A percentile compares a stretch with the other conserved stretches of the same genome.
These are phyloP conservation scores for Castor canadensis DNA, from an alignment of 2,113 vertebrate genomes.

Conservation along the genomic window DNA sequence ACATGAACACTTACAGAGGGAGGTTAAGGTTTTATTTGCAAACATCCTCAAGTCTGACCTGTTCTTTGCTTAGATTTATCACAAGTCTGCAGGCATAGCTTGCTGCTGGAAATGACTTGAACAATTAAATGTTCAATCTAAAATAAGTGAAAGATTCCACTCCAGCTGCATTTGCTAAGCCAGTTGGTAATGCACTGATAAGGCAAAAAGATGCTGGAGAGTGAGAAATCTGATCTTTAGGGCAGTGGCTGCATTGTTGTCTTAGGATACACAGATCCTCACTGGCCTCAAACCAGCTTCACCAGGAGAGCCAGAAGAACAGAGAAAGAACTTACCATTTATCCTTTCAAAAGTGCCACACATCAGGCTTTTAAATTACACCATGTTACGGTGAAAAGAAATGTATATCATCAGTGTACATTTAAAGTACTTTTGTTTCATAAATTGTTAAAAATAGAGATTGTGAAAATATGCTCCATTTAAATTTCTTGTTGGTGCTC, in stretches of 20 bases:
- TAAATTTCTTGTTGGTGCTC: neutral
- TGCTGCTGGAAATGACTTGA: conserved; percentile 65
- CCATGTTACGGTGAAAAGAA: neutral
- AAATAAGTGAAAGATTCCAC: conserved; percentile 68
- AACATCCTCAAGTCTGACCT: conserved; percentile 62
- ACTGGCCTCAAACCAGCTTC: conserved; percentile 66
- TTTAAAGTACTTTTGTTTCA: conserved; percentile 22
- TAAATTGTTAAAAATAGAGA: conserved; percentile 28
- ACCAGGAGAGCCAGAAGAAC: neutral
- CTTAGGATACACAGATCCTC: conserved; percentile 75
- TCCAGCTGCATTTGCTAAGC: conserved; percentile 73
- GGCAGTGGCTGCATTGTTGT: conserved; percentile 75
- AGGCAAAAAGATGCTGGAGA: conserved; percentile 70
- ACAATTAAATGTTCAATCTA: conserved; percentile 81
- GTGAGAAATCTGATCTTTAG: conserved; percentile 79
- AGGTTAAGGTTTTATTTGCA: conserved; percentile 81
- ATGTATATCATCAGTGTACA: neutral
- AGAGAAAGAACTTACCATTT: neutral
- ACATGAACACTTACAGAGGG: conserved; percentile 73
- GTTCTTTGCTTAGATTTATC: conserved; percentile 81
- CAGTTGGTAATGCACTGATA: conserved; percentile 76
- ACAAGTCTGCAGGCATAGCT: conserved; percentile 75
- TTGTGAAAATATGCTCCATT: conserved; percentile 8
- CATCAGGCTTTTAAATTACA: conserved; percentile 4
- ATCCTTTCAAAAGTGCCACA: neutral